Conservation (phyloP, 2,113 vertebrate species). For the Microtus oregoni region DNA sequence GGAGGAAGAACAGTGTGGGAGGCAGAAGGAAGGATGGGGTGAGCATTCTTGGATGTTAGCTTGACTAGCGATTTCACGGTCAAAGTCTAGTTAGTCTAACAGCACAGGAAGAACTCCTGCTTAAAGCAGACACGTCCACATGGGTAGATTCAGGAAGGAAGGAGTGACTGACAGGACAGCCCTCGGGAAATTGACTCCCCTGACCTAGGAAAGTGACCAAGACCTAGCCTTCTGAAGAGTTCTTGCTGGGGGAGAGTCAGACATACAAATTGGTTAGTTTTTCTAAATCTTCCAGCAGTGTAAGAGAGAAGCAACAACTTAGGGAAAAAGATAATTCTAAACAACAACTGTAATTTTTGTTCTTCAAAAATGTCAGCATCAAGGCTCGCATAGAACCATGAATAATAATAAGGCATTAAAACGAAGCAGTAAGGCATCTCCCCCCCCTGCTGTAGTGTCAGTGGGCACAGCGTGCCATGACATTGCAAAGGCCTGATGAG, state of each 20-base stretch:
- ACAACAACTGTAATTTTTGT: neutral
- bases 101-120: neutral
- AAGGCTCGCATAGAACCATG: too few relatives aligned
- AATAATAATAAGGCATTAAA: neutral
- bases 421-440: neutral
- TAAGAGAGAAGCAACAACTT: neutral
- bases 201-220: neutral
- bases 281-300: neutral
- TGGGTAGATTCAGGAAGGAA: neutral
- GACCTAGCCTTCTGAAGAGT: neutral
- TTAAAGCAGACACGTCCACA: neutral
- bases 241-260: neutral
- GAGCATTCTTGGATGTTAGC: neutral
- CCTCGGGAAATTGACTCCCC: neutral
- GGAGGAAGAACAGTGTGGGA: neutral
- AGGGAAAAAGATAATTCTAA: constrained; percentile 1
- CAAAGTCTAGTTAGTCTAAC: neutral
- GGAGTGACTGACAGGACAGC: neutral
- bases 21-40: neutral
- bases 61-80: neutral
- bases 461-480: neutral
- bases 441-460: neutral
- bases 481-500: fast-evolving
- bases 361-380: neutral
- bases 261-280: neutral